Percentiles rank a stretch among this genome's conserved stretches.
Evolutionary conservation across 2,888 invertebrate genomes (phyloP).

Genomic region (Alcis repandata): DNA sequence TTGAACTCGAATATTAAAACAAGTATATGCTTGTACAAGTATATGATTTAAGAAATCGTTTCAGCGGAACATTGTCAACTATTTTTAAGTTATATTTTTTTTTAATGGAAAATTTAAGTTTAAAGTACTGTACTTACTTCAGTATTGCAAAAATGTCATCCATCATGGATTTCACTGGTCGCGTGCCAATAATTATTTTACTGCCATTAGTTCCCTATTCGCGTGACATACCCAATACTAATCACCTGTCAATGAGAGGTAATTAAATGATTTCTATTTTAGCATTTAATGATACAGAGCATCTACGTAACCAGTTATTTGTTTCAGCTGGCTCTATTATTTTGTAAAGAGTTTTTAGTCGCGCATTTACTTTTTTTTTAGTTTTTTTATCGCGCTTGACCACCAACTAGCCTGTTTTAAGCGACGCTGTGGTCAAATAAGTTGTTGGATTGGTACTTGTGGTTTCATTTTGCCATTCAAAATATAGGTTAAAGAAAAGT

Average conservation of each 20-base stretch:
- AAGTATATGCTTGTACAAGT: too few relatives aligned
- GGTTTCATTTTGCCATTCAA: too few relatives aligned
- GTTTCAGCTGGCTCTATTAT: background rate
- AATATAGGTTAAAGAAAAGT: too few relatives aligned
- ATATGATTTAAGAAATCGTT: too few relatives aligned
- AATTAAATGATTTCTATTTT: constrained; percentile 25
- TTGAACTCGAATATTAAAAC: too few relatives aligned
- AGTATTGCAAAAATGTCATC: background rate
- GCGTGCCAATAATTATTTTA: constrained; percentile 8
- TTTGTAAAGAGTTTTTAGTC: background rate
- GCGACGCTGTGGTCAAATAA: too few relatives aligned
- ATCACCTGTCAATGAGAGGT: constrained; percentile 9
- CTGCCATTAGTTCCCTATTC: constrained; percentile 10
- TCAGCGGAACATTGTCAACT: too few relatives aligned
- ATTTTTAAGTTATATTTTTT: too few relatives aligned
- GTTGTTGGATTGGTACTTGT: too few relatives aligned
- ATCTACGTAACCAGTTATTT: background rate
- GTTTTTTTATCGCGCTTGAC: too few relatives aligned
- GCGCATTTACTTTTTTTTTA: constrained; percentile 3
- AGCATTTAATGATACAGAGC: constrained; percentile 18
- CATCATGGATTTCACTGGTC: constrained; percentile 23
- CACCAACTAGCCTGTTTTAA: too few relatives aligned
- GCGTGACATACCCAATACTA: constrained; percentile 18
- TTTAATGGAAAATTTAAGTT: too few relatives aligned
- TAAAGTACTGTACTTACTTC: background rate